Percentiles rank a stretch among this genome's conserved stretches.
Conservation (phyloP, 2,888 invertebrate species). For the Nomada lathburiana region DNA sequence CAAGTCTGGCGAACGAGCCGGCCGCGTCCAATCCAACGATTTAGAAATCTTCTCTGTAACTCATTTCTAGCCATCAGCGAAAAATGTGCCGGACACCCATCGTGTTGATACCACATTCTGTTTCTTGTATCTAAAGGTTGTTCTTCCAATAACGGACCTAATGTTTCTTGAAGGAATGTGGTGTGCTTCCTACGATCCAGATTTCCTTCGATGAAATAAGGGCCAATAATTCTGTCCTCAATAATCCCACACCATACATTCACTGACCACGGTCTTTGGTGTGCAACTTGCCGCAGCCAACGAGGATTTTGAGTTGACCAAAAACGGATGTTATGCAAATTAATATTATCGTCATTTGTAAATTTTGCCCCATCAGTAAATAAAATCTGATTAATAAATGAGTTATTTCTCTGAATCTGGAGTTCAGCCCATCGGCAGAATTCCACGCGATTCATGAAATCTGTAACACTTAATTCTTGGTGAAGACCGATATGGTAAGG, state of each 20-base stretch:
- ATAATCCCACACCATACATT: conserved; percentile 7
- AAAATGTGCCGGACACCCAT: background rate
- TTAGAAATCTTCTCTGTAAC: background rate
- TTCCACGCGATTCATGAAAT: conserved; percentile 8
- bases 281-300: background rate
- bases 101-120: conserved; percentile 10
- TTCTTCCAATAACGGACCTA: background rate
- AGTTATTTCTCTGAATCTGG: conserved; percentile 4
- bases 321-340: conserved; percentile 15
- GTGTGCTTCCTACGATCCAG: background rate
- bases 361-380: conserved; percentile 34
- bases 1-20: background rate
- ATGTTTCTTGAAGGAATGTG: background rate
- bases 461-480: conserved; percentile 12
- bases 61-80: background rate
- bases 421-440: conserved; percentile 14
- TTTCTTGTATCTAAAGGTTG: background rate
- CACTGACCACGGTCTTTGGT: background rate
- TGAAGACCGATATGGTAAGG: conserved; percentile 25
- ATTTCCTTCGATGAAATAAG: conserved; percentile 25
- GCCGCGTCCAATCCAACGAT: background rate
- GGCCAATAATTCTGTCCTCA: conserved; percentile 9
- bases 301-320: conserved; percentile 11
- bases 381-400: conserved; percentile 1
- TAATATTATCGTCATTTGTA: conserved; percentile 20